Conservation (phyloP, 2,888 invertebrate genomes). For the Dendrolimus houi region DNA sequence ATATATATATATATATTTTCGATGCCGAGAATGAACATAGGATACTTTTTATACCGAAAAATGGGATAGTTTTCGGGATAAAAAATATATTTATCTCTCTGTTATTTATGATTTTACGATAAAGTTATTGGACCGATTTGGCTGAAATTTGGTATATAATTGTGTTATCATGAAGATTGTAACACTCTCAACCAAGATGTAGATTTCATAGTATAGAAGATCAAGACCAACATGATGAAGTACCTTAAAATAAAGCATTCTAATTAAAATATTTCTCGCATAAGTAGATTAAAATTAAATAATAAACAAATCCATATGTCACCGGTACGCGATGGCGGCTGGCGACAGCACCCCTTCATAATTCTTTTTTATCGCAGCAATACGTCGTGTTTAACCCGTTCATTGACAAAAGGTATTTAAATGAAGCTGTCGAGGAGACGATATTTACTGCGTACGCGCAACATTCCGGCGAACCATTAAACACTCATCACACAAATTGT, state of each 20-base stretch:
- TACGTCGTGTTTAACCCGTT: constrained; percentile 67
- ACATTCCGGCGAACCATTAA: constrained; percentile 48
- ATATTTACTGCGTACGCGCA: constrained; percentile 63
- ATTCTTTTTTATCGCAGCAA: constrained; percentile 67
- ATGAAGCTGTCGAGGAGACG: constrained; percentile 67
- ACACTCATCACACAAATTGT: constrained; percentile 37
- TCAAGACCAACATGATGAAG: neutral
- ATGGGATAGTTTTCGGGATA: too few relatives aligned
- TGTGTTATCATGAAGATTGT: too few relatives aligned
- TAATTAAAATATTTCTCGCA: constrained; percentile 68
- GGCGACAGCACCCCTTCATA: constrained; percentile 53
- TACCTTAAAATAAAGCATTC: constrained; percentile 15
- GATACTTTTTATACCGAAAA: too few relatives aligned
- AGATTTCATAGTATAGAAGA: too few relatives aligned
- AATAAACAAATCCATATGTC: constrained; percentile 37
- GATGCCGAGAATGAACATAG: too few relatives aligned
- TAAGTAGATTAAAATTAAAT: constrained; percentile 48
- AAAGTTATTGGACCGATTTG: too few relatives aligned
- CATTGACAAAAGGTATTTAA: constrained; percentile 77
- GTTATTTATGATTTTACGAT: too few relatives aligned
- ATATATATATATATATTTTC: too few relatives aligned
- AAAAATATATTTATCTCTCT: too few relatives aligned
- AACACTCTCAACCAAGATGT: too few relatives aligned
- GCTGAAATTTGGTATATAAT: too few relatives aligned
- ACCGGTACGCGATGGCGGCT: constrained; percentile 20